phyloP scores from a whole-genome alignment of 2,888 invertebrate species.

The Troides helena region DNA sequence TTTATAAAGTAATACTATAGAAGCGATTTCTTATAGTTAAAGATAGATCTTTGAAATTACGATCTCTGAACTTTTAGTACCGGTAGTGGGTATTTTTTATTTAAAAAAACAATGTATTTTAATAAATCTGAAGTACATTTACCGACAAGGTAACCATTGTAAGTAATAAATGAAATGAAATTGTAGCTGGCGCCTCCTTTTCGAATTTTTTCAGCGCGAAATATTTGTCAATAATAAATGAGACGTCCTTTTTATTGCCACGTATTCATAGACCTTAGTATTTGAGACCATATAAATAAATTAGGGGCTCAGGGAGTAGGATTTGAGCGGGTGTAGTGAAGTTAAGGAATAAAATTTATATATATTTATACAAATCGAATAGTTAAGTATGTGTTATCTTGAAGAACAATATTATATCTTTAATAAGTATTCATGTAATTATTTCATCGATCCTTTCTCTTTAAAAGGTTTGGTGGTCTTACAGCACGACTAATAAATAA shows the following conservation, averaged over 20 bases:
- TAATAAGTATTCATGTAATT: neutral
- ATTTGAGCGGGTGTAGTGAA: constrained; percentile 19
- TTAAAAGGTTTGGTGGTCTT: neutral
- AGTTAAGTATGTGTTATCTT: neutral
- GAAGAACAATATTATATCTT: neutral
- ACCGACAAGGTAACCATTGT: constrained; percentile 63
- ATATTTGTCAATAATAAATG: constrained; percentile 80
- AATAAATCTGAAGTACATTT: constrained; percentile 26
- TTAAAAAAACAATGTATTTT: too few relatives aligned
- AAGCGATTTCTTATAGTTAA: too few relatives aligned
- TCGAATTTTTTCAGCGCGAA: constrained; percentile 69
- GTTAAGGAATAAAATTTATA: neutral
- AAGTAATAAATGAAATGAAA: constrained; percentile 65
- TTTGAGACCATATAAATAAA: constrained; percentile 61
- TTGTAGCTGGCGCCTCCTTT: constrained; percentile 71
- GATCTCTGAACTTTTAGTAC: too few relatives aligned
- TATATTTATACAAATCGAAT: neutral
- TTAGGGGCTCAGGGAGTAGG: constrained; percentile 40
- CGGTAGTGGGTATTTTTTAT: too few relatives aligned
- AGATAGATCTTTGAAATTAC: too few relatives aligned
- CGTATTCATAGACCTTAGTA: constrained; percentile 57
- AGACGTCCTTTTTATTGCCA: constrained; percentile 75
- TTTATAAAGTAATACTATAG: too few relatives aligned
- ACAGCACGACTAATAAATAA: neutral
- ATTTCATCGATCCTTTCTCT: neutral